These are phyloP conservation scores for Rhagium mordax DNA, from an alignment of 2,888 invertebrate genomes.

Conservation along the genomic window DNA sequence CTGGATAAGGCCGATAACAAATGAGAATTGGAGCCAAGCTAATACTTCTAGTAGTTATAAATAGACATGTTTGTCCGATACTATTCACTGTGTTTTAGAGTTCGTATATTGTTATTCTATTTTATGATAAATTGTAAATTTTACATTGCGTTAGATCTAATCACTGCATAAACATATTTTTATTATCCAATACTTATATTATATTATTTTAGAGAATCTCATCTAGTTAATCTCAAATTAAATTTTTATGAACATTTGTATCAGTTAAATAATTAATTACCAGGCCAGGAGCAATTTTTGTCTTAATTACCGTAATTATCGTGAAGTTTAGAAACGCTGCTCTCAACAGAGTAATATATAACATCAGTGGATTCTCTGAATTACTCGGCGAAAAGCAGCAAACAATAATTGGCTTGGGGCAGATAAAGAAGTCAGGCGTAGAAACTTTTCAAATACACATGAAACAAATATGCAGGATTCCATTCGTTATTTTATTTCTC, in stretches of 20 bases:
- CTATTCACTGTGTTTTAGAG: no score
- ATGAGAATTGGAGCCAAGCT: no score
- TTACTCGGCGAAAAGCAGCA: not conserved
- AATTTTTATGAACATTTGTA: not conserved
- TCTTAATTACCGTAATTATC: conserved; percentile 19
- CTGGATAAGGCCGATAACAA: no score
- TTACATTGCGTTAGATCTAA: no score
- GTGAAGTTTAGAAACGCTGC: conserved; percentile 12
- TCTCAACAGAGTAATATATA: conserved; percentile 20
- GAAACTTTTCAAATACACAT: conserved; percentile 13
- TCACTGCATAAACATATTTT: no score
- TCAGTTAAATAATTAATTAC: conserved; percentile 8
- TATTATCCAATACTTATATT: no score
- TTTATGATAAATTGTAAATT: no score
- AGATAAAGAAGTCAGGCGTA: conserved; percentile 6
- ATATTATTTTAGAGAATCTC: not conserved
- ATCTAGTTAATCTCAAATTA: not conserved
- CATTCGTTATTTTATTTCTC: not conserved
- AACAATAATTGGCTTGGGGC: conserved; percentile 8
- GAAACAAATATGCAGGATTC: not conserved
- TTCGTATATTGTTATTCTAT: no score
- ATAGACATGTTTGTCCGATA: no score
- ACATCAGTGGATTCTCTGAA: conserved; percentile 7
- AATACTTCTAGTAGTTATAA: no score
- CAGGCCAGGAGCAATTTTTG: conserved; percentile 7